A percentile compares a stretch with the other conserved stretches of the same genome.
phyloP scores from a whole-genome alignment of 2,113 vertebrate species.

The Apeltes quadracus region DNA sequence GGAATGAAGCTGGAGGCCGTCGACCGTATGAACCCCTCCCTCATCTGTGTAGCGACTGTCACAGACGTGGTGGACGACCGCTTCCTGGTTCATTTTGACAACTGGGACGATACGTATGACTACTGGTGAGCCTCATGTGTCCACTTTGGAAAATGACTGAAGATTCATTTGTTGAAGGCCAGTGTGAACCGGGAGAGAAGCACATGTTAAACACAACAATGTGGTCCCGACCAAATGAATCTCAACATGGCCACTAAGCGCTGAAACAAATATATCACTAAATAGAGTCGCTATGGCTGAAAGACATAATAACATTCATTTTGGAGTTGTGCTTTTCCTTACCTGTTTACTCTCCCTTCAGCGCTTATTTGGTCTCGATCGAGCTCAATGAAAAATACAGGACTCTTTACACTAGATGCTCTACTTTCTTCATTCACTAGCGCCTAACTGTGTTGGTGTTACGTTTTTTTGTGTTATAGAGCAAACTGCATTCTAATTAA shows the following conservation, averaged over 20 bases:
- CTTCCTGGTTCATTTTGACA: conserved; percentile 98
- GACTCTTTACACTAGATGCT: neutral
- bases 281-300: neutral
- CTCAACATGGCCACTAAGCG: neutral
- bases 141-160: neutral
- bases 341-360: neutral
- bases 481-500: neutral
- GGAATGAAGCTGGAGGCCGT: conserved; percentile 98
- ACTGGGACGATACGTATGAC: conserved; percentile 99
- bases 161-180: neutral
- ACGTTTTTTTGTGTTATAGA: neutral
- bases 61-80: conserved; percentile 91
- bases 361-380: neutral
- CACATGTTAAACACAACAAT: neutral
- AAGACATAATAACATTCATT: neutral
- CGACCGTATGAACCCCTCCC: conserved; percentile 97
- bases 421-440: neutral
- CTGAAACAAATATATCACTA: neutral
- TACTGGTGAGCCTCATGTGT: conserved; percentile 86
- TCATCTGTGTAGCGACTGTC: conserved; percentile 96
- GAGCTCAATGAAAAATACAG: neutral
- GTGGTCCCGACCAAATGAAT: neutral
- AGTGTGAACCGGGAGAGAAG: neutral
- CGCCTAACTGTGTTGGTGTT: neutral
- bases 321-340: neutral